Evolutionary conservation across 2,888 invertebrate species (phyloP).

Genomic region (Falcaria lacertinaria): DNA sequence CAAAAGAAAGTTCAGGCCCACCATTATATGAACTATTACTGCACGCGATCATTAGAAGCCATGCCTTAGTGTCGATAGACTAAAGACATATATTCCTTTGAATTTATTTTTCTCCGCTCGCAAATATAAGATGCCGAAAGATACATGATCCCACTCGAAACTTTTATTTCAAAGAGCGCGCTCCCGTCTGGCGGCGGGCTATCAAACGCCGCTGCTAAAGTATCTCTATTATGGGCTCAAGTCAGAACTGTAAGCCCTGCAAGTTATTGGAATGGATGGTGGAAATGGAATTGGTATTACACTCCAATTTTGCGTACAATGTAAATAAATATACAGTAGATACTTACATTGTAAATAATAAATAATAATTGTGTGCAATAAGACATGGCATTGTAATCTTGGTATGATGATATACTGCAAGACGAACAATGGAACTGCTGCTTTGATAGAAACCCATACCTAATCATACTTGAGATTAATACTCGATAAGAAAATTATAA

Average conservation of each 20-base stretch:
- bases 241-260: slow-evolving; percentile 10
- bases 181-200: slow-evolving; percentile 25
- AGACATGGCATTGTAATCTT: no score
- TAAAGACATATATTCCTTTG: slow-evolving; percentile 30
- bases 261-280: slow-evolving; percentile 4
- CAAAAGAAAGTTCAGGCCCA: slow-evolving; percentile 38
- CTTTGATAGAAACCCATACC: no score
- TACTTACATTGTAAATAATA: no score
- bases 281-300: no score
- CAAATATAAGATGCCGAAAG: slow-evolving; percentile 24
- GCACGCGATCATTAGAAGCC: slow-evolving; percentile 7
- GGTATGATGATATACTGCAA: no score
- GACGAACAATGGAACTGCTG: no score
- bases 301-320: background rate
- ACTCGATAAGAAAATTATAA: no score
- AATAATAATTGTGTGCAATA: no score
- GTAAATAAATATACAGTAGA: background rate
- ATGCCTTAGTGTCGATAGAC: slow-evolving; percentile 23
- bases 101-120: slow-evolving; percentile 9
- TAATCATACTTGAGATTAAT: no score
- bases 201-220: slow-evolving; percentile 30
- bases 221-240: slow-evolving; percentile 29
- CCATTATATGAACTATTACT: slow-evolving; percentile 22
- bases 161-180: slow-evolving; percentile 49
- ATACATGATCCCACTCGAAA: slow-evolving; percentile 49